Conservation (phyloP, 2,888 invertebrate genomes). For the Tricholauxania praeusta region DNA sequence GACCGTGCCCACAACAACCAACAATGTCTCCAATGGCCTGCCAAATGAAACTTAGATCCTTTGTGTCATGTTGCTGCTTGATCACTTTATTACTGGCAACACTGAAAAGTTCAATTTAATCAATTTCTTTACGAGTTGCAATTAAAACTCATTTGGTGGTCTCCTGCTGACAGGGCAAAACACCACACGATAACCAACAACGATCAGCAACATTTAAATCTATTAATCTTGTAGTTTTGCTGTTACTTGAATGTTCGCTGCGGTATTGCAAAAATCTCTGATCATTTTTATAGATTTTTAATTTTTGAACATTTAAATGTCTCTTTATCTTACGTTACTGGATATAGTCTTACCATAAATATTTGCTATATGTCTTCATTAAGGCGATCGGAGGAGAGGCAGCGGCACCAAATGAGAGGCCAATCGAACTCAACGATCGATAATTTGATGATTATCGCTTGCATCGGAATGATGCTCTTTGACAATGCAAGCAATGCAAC, state of each 20-base stretch:
- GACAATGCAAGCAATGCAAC: conserved; percentile 9
- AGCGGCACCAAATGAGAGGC: not conserved
- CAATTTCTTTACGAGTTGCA: conserved; percentile 50
- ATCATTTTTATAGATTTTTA: not conserved
- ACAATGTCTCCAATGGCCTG: too few species aligned
- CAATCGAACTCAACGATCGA: conserved; percentile 10
- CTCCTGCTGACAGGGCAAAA: conserved; percentile 36
- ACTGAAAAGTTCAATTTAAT: conserved; percentile 46
- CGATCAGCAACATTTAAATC: conserved; percentile 26
- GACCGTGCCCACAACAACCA: too few species aligned
- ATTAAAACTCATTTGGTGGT: conserved; percentile 57
- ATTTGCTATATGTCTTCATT: too few species aligned
- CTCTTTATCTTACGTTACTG: conserved; percentile 12
- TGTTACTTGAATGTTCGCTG: not conserved
- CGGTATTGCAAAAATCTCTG: conserved; percentile 9
- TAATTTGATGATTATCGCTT: conserved; percentile 25
- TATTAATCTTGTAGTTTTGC: conserved; percentile 7
- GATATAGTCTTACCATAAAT: too few species aligned
- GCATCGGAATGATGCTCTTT: not conserved
- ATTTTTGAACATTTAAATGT: conserved; percentile 14
- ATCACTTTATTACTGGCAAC: too few species aligned
- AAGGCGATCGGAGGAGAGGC: too few species aligned
- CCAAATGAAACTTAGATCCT: too few species aligned
- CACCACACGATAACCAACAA: conserved; percentile 18
- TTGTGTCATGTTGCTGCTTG: too few species aligned